Percentiles rank a stretch among this genome's conserved stretches.
Conservation (phyloP, 2,113 vertebrate species). For the Cryptomyrus ogoouensis region DNA sequence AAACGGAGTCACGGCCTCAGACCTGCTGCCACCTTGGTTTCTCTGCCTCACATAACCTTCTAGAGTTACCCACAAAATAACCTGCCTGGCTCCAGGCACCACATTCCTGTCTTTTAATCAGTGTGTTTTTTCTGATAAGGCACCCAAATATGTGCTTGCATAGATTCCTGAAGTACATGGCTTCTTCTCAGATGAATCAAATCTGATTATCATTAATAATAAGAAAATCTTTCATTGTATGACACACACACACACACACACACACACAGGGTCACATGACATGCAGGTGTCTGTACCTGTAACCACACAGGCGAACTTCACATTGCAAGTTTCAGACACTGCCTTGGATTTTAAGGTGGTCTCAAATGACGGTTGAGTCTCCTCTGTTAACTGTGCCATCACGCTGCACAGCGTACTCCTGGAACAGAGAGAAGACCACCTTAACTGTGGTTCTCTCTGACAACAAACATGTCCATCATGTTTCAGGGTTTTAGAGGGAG, state of each 20-base stretch:
- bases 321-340: slow-evolving; percentile 85
- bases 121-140: neutral
- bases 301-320: slow-evolving; percentile 88
- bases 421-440: slow-evolving; percentile 40
- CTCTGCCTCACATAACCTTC: neutral
- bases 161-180: neutral
- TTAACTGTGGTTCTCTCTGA: slow-evolving; percentile 16
- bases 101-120: neutral
- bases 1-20: neutral
- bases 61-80: slow-evolving; percentile 3
- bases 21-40: neutral
- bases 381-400: slow-evolving; percentile 94
- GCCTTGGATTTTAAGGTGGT: slow-evolving; percentile 86
- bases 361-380: slow-evolving; percentile 89
- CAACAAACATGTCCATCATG: neutral
- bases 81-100: neutral
- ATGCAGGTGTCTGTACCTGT: slow-evolving; percentile 70
- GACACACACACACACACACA: neutral
- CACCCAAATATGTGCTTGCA: neutral
- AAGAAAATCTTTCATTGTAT: neutral
- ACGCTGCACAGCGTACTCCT: slow-evolving; percentile 96
- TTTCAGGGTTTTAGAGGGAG: neutral
- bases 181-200: neutral
- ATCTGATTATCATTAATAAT: neutral
- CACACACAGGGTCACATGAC: neutral